Base-by-base conservation (phyloP, 2,797 vertebrate genomes). In the Oreortyx pictus region DNA sequence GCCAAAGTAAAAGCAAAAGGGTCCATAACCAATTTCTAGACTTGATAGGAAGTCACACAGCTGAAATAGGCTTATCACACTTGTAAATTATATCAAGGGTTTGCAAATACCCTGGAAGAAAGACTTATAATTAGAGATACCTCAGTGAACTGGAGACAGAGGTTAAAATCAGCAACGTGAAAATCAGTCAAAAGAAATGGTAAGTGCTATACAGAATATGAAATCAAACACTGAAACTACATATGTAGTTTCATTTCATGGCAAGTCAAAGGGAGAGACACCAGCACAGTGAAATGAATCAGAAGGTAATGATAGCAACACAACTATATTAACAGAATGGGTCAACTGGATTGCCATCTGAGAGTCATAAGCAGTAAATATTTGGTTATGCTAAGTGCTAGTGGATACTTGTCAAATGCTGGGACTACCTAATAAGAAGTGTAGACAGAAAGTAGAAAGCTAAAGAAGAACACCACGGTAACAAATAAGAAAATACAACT, bases 21-120 rank as follows among this genome's bases (percentile, higher is more conserved):
- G 18, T 74, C 60, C 31, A 70, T 35, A 89, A 93, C 11, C 65
- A 29, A 91, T 86, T 92, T 91, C 52, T 61, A 81, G 59, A 76
- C n/a, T 43, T 13, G 8, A 50, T 25, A 74, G 3, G 9, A 88
- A 84, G 79, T 41, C 66, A 73, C 9, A 19, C 1, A 44, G 39
- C 62, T 47, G 70, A 71, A 92, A 5, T 9, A n/a, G 2, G 14
- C 31, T 85, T 56, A 37, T 27, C 83, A 81, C 11, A 46, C 25
- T 44, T 13, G 5, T 4, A 79, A 76, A 23, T 60, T 79, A 86
- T 17, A 60, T 6, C 47, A 41, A 72, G 22, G 19, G 35, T 41
- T 71, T 3, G 14, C 43, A 49, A 57, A 43, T 8, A 14, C 43
- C 22, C 50, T 64, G 35, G 25, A 57, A 72, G 35, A 43, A 57